Base-by-base conservation (phyloP, 2,797 vertebrate species). In the Sebastes hopkinsi region DNA sequence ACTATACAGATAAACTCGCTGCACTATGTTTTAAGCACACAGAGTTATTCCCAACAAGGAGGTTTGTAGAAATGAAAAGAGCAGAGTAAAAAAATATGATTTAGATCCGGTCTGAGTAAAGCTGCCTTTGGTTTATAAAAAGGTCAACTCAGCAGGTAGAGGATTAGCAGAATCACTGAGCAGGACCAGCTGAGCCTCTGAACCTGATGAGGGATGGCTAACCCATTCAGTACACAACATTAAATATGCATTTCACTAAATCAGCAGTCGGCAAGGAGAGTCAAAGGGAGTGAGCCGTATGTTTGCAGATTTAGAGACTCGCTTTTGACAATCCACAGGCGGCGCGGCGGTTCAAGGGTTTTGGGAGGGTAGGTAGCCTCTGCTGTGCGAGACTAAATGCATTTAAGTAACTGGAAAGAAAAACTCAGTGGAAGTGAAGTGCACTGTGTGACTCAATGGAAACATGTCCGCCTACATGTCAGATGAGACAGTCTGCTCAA, bases 71-170 rank as follows among this genome's bases (percentile, higher is more conserved):
- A 80, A 87, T 81, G 52, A 87, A 88, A 79, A 81, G 65, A 79
- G 77, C 22, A 62, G 14, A 7, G 67, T 62, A 27, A 67, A 80
- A 79, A 78, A 55, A 71, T 69, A 79, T 56, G 65, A 82, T 80
- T 84, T 74, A 22, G 38, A 77, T 71, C 22, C 67, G 79, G 55
- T 10, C 61, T 32, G 70, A 80, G 76, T 69, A 70, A 86, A 87
- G 83, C 87, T 86, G 79, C 75, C 80, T 92, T 87, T 90, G 86
- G 77, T 90, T 88, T 91, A 79, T 81, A 72, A 89, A 92, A 94
- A 90, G 89, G 91, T 92, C 88, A 90, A 81, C 84, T 92, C 91
- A 93, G 92, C 92, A 91, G 89, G 86, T 87, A 79, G 55, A 30
- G 84, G 92, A 95, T 94, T 92, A 90, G 68, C 67, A 73, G 86